These are phyloP conservation scores for Himalopsyche anomala DNA, from an alignment of 2,888 invertebrate genomes.

Conservation along the genomic window DNA sequence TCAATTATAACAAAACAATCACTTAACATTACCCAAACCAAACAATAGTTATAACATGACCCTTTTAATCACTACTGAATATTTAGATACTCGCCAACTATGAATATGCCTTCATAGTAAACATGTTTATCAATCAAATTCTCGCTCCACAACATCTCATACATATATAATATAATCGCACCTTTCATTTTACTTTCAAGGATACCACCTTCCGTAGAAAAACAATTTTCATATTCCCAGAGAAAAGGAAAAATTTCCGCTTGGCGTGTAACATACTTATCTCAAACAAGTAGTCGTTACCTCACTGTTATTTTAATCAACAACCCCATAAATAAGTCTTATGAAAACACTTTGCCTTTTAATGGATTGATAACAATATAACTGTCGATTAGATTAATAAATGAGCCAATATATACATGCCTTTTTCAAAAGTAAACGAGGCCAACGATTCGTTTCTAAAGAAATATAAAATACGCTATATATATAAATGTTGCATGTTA, in stretches of 20 bases:
- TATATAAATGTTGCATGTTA: neutral
- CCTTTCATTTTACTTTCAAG: too few species aligned
- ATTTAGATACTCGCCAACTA: too few species aligned
- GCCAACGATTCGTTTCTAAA: neutral
- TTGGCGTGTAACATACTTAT: neutral
- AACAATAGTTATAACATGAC: too few species aligned
- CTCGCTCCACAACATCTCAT: too few species aligned
- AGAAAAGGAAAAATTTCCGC: neutral
- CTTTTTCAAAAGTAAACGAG: neutral
- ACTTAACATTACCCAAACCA: too few species aligned
- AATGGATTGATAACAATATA: conserved; percentile 37
- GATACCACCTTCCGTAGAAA: too few species aligned
- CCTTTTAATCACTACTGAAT: too few species aligned
- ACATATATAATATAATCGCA: too few species aligned
- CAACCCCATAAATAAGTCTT: conserved; percentile 18
- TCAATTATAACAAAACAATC: too few species aligned
- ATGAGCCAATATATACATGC: conserved; percentile 15
- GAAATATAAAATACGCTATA: neutral
- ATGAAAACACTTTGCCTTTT: conserved; percentile 32
- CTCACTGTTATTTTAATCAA: neutral
- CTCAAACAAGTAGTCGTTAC: neutral
- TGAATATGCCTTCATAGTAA: too few species aligned
- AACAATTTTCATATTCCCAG: neutral
- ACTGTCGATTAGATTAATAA: conserved; percentile 28
- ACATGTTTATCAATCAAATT: too few species aligned